Conservation (phyloP, 1,140 invertebrate genomes). For the Batillaria attramentaria region DNA sequence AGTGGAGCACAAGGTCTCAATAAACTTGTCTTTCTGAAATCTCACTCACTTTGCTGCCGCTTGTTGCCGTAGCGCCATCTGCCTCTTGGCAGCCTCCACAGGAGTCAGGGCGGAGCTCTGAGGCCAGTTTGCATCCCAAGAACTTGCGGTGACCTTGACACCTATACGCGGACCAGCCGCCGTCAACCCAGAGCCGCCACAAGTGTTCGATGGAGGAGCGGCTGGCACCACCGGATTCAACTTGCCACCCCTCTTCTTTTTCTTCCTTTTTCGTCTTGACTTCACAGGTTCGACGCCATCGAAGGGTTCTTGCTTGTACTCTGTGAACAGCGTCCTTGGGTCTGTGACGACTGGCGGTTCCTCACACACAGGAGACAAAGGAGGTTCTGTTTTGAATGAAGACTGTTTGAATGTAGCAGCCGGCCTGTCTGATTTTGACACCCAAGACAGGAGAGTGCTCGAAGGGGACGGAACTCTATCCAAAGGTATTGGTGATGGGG, state of each 20-base stretch:
- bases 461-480: too few species aligned
- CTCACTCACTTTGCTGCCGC: neutral
- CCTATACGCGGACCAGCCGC: neutral
- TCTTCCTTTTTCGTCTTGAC: constrained; percentile 19
- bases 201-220: neutral
- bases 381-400: neutral
- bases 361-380: neutral
- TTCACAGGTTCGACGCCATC: too few species aligned
- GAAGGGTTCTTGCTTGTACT: neutral
- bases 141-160: too few species aligned
- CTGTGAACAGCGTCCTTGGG: neutral
- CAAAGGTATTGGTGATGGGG: neutral
- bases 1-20: too few species aligned
- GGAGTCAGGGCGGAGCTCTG: too few species aligned
- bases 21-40: too few species aligned
- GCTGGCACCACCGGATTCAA: neutral
- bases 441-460: neutral
- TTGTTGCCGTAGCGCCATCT: neutral
- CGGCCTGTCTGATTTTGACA: neutral
- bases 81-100: constrained; percentile 14
- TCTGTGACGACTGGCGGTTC: neutral
- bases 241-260: constrained; percentile 19
- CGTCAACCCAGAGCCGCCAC: neutral
- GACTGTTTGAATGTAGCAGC: too few species aligned
- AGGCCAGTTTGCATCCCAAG: neutral